Evolutionary conservation across 2,113 vertebrate species (phyloP).

Genomic region (Bos indicus): DNA sequence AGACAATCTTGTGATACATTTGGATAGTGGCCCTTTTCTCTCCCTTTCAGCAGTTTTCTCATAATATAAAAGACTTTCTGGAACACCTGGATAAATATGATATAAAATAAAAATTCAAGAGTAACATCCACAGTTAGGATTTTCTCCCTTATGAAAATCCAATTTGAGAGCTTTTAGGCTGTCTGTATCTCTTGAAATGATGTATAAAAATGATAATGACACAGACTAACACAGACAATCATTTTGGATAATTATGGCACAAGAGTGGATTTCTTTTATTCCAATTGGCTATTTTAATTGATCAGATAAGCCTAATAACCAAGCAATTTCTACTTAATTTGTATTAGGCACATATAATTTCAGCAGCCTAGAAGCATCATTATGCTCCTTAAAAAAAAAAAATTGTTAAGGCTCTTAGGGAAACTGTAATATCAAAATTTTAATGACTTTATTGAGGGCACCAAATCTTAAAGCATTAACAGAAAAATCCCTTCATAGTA

Average conservation of each 20-base stretch:
- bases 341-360: conserved; percentile 13
- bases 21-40: neutral
- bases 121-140: neutral
- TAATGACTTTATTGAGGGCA: neutral
- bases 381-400: conserved; percentile 1
- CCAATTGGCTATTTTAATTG: conserved; percentile 46
- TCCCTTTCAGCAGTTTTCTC: conserved; percentile 4
- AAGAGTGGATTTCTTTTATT: conserved; percentile 39
- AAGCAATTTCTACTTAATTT: conserved; percentile 52
- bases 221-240: conserved; percentile 11
- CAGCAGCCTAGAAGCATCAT: conserved; percentile 7
- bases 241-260: neutral
- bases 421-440: conserved; percentile 12
- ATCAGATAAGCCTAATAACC: conserved; percentile 36
- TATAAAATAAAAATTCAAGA: conserved; percentile 36
- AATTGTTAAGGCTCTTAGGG: conserved; percentile 10
- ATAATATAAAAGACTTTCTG: conserved; percentile 9
- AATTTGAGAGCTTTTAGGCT: neutral
- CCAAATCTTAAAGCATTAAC: neutral
- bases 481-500: neutral
- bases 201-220: conserved; percentile 30
- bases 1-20: conserved; percentile 27
- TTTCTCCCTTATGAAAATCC: neutral
- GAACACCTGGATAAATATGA: neutral
- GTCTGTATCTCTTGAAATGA: conserved; percentile 16